Evolutionary conservation across 2,888 invertebrate species (phyloP).

Genomic region (Tipula vernalis): DNA sequence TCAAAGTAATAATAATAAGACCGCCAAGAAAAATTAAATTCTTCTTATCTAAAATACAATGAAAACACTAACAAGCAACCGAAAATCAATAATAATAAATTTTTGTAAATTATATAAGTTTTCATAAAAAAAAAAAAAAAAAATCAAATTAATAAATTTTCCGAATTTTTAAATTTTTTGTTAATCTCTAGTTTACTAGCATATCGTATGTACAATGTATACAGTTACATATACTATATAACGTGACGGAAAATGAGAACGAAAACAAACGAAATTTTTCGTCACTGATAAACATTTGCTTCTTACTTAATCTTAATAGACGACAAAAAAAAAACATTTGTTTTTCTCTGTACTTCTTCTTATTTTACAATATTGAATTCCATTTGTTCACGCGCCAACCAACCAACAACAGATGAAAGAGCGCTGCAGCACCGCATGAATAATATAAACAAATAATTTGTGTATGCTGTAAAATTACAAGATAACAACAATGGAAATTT

Average conservation of each 20-base stretch:
- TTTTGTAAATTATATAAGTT: not conserved
- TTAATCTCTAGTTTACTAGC: not conserved
- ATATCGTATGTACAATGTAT: not conserved
- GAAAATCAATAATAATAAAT: not conserved
- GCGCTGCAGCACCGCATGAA: not conserved
- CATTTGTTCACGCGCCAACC: not conserved
- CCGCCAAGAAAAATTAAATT: not conserved
- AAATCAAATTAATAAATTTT: not conserved
- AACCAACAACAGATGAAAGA: not conserved
- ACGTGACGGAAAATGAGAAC: not conserved
- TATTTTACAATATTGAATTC: not conserved
- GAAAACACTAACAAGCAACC: not conserved
- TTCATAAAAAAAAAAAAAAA: not conserved
- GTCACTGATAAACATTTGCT: not conserved
- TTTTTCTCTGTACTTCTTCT: not conserved
- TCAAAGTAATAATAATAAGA: not conserved
- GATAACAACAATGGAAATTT: not conserved
- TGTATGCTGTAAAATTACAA: not conserved
- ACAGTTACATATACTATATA: not conserved
- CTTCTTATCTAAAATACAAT: not conserved
- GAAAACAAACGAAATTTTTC: not conserved
- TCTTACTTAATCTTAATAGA: not conserved
- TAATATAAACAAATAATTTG: not conserved
- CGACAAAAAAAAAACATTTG: not conserved
- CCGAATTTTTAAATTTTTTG: not conserved